These are phyloP conservation scores for Yponomeuta plumbellus DNA, from an alignment of 2,888 invertebrate species.

Conservation along the genomic window DNA sequence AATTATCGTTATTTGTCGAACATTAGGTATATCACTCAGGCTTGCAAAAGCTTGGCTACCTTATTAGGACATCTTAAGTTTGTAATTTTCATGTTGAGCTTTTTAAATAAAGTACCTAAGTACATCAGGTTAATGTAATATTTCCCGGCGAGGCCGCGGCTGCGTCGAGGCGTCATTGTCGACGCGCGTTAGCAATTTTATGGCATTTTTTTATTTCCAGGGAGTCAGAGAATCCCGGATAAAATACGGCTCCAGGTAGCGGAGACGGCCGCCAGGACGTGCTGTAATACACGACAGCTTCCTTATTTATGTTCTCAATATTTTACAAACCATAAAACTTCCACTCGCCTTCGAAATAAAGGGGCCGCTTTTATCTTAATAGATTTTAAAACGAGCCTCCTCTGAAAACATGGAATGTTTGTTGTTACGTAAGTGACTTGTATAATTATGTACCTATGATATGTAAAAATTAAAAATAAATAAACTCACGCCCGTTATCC, in stretches of 20 bases:
- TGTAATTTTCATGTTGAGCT: too few relatives aligned
- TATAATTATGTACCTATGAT: background rate
- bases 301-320: constrained; percentile 72
- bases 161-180: background rate
- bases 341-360: constrained; percentile 58
- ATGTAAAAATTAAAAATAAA: too few relatives aligned
- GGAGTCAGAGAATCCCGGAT: constrained; percentile 62
- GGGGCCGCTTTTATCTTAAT: constrained; percentile 64
- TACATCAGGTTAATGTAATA: background rate
- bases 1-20: too few relatives aligned
- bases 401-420: background rate
- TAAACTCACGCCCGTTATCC: too few relatives aligned
- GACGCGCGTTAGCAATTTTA: constrained; percentile 49
- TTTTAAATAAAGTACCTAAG: too few relatives aligned
- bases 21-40: too few relatives aligned
- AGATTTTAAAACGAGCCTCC: constrained; percentile 40
- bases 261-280: constrained; percentile 49
- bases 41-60: too few relatives aligned
- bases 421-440: background rate
- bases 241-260: constrained; percentile 63
- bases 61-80: too few relatives aligned
- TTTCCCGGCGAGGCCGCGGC: background rate
- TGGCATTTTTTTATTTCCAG: constrained; percentile 58
- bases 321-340: constrained; percentile 75
- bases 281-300: constrained; percentile 68